Conservation (phyloP, 2,888 invertebrate genomes). For the Epirrhoe alternata region DNA sequence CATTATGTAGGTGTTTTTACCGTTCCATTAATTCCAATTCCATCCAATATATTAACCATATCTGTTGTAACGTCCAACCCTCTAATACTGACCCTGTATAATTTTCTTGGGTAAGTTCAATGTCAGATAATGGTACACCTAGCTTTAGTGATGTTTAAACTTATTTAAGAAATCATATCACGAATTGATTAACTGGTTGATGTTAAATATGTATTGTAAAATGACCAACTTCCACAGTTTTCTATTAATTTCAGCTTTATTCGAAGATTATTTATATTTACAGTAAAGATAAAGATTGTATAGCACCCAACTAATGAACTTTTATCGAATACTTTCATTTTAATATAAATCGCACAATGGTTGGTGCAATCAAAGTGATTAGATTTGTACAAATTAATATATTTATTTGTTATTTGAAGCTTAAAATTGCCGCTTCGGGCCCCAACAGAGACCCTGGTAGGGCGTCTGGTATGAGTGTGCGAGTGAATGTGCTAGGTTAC, state of each 20-base stretch:
- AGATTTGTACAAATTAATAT: slow-evolving; percentile 28
- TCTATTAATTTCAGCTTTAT: background rate
- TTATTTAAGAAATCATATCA: slow-evolving; percentile 10
- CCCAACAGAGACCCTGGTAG: slow-evolving; percentile 9
- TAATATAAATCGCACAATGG: slow-evolving; percentile 26
- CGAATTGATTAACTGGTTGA: background rate
- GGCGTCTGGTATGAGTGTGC: background rate
- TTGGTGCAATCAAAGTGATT: slow-evolving; percentile 26
- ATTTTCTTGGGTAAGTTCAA: background rate
- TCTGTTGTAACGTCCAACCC: slow-evolving; percentile 7
- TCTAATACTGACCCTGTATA: background rate
- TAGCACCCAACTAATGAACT: background rate
- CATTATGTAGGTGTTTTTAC: slow-evolving; percentile 1
- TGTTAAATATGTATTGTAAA: background rate
- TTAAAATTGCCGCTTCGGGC: background rate
- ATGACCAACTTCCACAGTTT: background rate
- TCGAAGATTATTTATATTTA: background rate
- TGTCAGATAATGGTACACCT: slow-evolving; percentile 1
- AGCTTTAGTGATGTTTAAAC: background rate
- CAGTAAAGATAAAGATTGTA: background rate
- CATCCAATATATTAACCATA: slow-evolving; percentile 29
- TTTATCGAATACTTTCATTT: slow-evolving; percentile 12
- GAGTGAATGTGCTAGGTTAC: slow-evolving; percentile 14
- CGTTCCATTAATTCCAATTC: slow-evolving; percentile 26
- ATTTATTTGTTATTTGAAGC: slow-evolving; percentile 9